Evolutionary conservation across 2,797 vertebrate species (phyloP).

Genomic region (Apodemus agrarius): DNA sequence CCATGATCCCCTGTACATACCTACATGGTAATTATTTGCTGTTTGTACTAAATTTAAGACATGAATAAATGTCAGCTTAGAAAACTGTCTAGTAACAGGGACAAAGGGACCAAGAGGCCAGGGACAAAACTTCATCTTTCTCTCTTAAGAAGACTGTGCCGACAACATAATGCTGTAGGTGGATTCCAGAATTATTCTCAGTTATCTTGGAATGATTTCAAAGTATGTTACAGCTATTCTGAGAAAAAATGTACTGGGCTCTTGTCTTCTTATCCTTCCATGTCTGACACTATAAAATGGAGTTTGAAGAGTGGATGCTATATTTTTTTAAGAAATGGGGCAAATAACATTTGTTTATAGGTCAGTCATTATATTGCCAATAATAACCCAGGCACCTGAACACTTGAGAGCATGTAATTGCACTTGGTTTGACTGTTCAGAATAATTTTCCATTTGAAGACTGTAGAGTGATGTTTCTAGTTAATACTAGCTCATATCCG

Average conservation of each 20-base stretch:
- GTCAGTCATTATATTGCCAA: slow-evolving; percentile 41
- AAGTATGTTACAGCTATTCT: background rate
- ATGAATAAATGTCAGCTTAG: slow-evolving; percentile 7
- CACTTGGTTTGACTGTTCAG: background rate
- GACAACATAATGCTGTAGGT: background rate
- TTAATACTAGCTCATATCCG: slow-evolving; percentile 56
- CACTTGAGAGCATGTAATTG: slow-evolving; percentile 26
- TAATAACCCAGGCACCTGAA: slow-evolving; percentile 36
- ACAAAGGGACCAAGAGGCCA: background rate
- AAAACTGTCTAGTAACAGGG: slow-evolving; percentile 2
- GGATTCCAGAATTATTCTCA: slow-evolving; percentile 15
- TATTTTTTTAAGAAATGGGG: slow-evolving; percentile 48
- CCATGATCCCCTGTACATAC: background rate
- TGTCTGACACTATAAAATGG: slow-evolving; percentile 11
- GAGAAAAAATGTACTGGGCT: background rate
- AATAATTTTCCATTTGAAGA: slow-evolving; percentile 55
- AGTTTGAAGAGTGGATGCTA: slow-evolving; percentile 7
- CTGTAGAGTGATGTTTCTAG: slow-evolving; percentile 33
- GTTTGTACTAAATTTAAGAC: background rate
- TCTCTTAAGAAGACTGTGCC: slow-evolving; percentile 32
- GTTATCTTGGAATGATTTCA: background rate
- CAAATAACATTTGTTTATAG: slow-evolving; percentile 49
- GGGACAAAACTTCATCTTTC: background rate
- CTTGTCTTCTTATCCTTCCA: slow-evolving; percentile 4
- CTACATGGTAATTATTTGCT: background rate